Conservation (phyloP, 92 coral and sea anemone genomes). For the Phenganax stokvisi region DNA sequence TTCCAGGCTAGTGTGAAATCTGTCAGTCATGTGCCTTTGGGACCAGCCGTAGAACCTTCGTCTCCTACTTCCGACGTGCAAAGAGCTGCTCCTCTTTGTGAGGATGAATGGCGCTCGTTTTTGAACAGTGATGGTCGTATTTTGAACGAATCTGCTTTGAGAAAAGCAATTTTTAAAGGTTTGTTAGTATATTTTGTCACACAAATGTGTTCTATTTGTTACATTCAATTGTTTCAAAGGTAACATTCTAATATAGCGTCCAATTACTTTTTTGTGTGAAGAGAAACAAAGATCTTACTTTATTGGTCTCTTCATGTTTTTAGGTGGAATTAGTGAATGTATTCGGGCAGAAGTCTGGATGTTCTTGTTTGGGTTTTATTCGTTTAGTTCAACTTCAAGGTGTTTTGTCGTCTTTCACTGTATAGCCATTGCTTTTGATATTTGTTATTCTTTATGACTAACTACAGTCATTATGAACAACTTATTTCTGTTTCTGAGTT, state of each 20-base stretch:
- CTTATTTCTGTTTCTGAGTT: not conserved
- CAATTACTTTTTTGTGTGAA: not conserved
- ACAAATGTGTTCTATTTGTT: not conserved
- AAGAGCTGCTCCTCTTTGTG: constrained; percentile 60
- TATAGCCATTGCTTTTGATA: not conserved
- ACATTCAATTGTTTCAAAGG: not conserved
- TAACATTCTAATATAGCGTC: not conserved
- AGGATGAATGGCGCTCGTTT: constrained; percentile 61
- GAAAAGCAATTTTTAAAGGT: constrained; percentile 92
- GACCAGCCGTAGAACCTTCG: not conserved
- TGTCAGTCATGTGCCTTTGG: not conserved
- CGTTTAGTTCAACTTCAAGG: constrained; percentile 89
- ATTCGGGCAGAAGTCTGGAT: constrained; percentile 91
- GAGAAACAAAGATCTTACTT: not conserved
- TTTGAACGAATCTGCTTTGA: constrained; percentile 68
- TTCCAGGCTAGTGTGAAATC: constrained; percentile 10
- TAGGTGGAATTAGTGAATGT: constrained; percentile 73
- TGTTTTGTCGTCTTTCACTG: constrained; percentile 11
- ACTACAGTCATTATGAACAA: not conserved
- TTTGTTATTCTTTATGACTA: not conserved
- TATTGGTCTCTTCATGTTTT: not conserved
- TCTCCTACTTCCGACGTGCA: constrained; percentile 35
- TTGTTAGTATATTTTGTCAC: constrained; percentile 16
- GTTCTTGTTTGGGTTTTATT: constrained; percentile 82
- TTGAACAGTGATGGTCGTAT: constrained; percentile 88